These are phyloP conservation scores for Syncerus caffer DNA, from an alignment of 2,797 vertebrate genomes.

Conservation along the genomic window DNA sequence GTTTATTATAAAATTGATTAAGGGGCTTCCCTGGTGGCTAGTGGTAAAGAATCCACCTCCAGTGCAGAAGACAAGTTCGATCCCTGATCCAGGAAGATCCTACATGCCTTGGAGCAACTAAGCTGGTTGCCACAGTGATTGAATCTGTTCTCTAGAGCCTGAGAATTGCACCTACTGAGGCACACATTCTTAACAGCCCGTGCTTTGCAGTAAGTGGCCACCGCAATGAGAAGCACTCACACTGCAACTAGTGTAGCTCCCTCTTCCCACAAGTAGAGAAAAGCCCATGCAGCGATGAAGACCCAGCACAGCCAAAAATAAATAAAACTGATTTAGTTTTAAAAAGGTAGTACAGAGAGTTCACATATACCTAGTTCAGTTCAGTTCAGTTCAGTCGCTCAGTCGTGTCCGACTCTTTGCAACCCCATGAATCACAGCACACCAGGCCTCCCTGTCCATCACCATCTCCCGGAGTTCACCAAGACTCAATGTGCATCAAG, in stretches of 20 bases:
- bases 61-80: background rate
- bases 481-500: too few relatives aligned
- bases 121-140: background rate
- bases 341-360: background rate
- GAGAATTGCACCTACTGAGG: background rate
- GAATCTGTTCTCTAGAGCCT: background rate
- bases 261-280: background rate
- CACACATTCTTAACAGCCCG: background rate
- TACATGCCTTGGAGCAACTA: background rate
- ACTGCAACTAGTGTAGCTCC: background rate
- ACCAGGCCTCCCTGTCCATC: too few relatives aligned
- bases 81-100: background rate
- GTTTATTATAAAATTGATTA: background rate
- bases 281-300: background rate
- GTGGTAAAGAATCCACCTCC: background rate
- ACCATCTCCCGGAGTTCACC: too few relatives aligned
- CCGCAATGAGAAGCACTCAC: background rate
- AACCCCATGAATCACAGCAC: fast-evolving
- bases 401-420: too few relatives aligned
- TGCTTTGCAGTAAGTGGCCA: background rate
- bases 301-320: background rate
- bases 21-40: background rate
- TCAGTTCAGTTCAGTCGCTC: too few relatives aligned
- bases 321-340: background rate
- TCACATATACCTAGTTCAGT: background rate